A percentile compares a stretch with the other conserved stretches of the same genome.
phyloP scores from a whole-genome alignment of 2,113 vertebrate genomes.

The Megaleporinus macrocephalus region DNA sequence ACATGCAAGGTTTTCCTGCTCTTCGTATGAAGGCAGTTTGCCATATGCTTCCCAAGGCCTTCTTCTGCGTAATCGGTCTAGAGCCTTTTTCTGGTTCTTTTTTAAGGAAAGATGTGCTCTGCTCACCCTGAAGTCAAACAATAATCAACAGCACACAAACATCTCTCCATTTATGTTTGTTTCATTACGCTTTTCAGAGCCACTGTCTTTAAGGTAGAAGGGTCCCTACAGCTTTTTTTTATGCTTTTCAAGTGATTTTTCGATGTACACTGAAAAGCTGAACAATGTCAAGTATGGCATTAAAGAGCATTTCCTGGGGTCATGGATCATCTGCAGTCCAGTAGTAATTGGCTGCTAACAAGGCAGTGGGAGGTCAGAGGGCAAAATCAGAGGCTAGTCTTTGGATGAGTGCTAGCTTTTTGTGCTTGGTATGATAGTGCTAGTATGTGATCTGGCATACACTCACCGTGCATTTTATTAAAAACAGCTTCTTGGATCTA shows the following conservation, averaged over 20 bases:
- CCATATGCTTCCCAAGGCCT: constrained; percentile 21
- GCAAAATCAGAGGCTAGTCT: neutral
- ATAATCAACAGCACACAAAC: constrained; percentile 2
- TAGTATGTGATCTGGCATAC: constrained; percentile 29
- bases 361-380: constrained; percentile 33
- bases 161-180: neutral
- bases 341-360: constrained; percentile 30
- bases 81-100: constrained; percentile 8
- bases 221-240: constrained; percentile 14
- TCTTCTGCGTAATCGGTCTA: constrained; percentile 2
- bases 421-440: constrained; percentile 12
- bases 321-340: constrained; percentile 32
- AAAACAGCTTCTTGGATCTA: no score
- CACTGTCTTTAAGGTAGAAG: neutral
- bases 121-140: neutral
- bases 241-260: constrained; percentile 15
- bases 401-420: neutral
- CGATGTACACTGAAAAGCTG: neutral
- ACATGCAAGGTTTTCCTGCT: constrained; percentile 43
- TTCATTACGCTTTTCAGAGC: neutral
- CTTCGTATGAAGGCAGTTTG: constrained; percentile 36
- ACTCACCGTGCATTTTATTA: neutral
- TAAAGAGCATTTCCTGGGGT: constrained; percentile 31
- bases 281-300: neutral
- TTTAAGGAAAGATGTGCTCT: neutral